Percentiles rank a stretch among this genome's conserved stretches.
Evolutionary conservation across 2,797 vertebrate species (phyloP).

Genomic region (Peromyscus attwateri): DNA sequence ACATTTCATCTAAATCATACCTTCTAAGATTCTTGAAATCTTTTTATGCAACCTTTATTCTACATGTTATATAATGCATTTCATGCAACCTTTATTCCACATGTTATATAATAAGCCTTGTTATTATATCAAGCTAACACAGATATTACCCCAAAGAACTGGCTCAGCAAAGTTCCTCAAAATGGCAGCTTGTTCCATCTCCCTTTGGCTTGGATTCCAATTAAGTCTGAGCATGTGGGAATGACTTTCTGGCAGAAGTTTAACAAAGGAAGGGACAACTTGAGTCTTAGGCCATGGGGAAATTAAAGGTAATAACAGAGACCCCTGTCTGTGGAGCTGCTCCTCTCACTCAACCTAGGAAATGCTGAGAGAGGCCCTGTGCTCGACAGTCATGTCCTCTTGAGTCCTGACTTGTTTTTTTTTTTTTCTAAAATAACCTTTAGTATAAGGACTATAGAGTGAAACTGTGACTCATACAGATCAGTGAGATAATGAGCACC

Average conservation of each 20-base stretch:
- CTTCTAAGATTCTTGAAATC: slow-evolving; percentile 32
- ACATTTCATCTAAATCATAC: slow-evolving; percentile 59
- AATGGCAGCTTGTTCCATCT: slow-evolving; percentile 49
- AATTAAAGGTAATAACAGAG: slow-evolving; percentile 75
- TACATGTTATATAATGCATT: background rate
- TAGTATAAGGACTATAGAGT: background rate
- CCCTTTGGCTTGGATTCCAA: slow-evolving; percentile 67
- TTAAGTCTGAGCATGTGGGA: slow-evolving; percentile 66
- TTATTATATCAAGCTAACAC: slow-evolving; percentile 56
- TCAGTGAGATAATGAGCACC: background rate
- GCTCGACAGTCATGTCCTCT: background rate
- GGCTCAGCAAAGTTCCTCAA: slow-evolving; percentile 58
- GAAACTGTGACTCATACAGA: background rate
- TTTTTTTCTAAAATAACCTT: slow-evolving; percentile 36
- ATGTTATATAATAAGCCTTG: background rate
- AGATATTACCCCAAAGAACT: slow-evolving; percentile 46
- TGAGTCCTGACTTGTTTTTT: background rate
- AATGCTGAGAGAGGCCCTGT: slow-evolving; percentile 19
- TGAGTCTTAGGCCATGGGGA: slow-evolving; percentile 55
- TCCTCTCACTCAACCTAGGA: slow-evolving; percentile 26
- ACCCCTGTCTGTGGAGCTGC: background rate
- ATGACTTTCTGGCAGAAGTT: slow-evolving; percentile 71
- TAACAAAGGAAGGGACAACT: slow-evolving; percentile 48
- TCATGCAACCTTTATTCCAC: background rate
- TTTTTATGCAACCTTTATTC: no score